Base-by-base conservation (phyloP, 1,140 invertebrate genomes). In the Nephotettix cincticeps region DNA sequence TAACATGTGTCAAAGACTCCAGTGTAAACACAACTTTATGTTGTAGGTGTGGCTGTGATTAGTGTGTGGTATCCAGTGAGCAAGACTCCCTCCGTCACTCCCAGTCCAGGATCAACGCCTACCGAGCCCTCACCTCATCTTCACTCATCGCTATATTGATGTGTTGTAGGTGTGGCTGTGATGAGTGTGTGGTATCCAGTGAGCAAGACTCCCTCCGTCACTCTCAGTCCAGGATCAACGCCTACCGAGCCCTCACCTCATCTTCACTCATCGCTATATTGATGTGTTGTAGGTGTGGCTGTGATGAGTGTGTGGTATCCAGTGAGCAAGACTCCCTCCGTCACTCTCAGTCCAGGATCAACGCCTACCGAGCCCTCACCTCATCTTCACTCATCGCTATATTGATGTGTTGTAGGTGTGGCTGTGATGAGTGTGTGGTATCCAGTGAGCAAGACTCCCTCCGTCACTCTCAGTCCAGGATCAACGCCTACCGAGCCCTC, bases 181-280 rank as follows among this genome's bases (percentile, higher is more conserved):
- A 95, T 76, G 92, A 94, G 71, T 96, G 94, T 76, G 88, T 94
- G 0, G 86, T 84, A 25, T 92, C 91, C 0, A 91, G 89, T 71
- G 84, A 88, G 69, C 84, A 87, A 61, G 93, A 95, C 77, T 96
- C 93, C 0, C 85, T 97, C 68, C 86, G 92, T 29, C 91, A 91
- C 80, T 98, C 96, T 0, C 91, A 95, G 73, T 91, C 96, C 0
- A 86, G 96, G 65, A 97, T 98, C 76, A 98, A 98, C 79, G 94
- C 95, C 0, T 98, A 97, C 82, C 85, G 92, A 51, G 97, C 96
- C 0, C 82, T 98, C 0, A 89, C 93, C 0, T 92, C 94, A 51
- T 93, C 96, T 0, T 95, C 94, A 0, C 84, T 95, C 17, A 97
- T 98, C 71, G 93, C 95, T 0, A 84, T 98, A 1, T 96, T 43